A percentile compares a stretch with the other conserved stretches of the same genome.
Evolutionary conservation across 1,140 invertebrate genomes (phyloP).

Genomic region (Hylaeus anthracinus): DNA sequence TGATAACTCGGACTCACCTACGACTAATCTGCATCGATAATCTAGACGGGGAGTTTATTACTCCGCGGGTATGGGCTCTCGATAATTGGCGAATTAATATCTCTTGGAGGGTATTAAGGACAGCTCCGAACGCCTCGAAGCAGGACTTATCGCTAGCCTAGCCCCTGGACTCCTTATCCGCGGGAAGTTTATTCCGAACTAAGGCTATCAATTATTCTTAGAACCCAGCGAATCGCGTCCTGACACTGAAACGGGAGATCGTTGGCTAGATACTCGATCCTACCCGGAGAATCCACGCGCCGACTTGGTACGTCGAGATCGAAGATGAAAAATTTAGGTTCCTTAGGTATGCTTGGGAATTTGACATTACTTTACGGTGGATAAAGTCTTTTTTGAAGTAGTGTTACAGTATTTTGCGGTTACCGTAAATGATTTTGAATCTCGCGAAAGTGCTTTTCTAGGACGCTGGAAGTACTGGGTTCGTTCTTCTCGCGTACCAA

Average conservation of each 20-base stretch:
- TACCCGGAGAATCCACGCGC: background rate
- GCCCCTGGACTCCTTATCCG: background rate
- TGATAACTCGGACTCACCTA: background rate
- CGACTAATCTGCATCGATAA: conserved; percentile 20
- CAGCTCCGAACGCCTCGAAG: background rate
- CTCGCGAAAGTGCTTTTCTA: too few relatives aligned
- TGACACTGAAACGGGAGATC: background rate
- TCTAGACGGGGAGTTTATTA: conserved; percentile 25
- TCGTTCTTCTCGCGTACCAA: too few relatives aligned
- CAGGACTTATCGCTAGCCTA: conserved; percentile 5
- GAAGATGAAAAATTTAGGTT: background rate
- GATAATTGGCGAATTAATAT: conserved; percentile 42
- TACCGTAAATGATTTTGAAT: too few relatives aligned
- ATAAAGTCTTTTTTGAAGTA: too few relatives aligned
- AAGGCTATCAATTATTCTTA: conserved; percentile 32
- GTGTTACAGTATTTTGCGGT: too few relatives aligned
- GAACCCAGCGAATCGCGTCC: background rate
- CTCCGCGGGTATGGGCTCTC: background rate
- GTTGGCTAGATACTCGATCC: background rate
- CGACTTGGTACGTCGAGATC: background rate
- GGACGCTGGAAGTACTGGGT: too few relatives aligned
- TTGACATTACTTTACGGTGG: too few relatives aligned
- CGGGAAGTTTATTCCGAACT: conserved; percentile 27
- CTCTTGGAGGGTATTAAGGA: conserved; percentile 9
- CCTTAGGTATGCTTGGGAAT: too few relatives aligned